phyloP scores from a whole-genome alignment of 1,140 invertebrate species.

The Leucophenga varia region DNA sequence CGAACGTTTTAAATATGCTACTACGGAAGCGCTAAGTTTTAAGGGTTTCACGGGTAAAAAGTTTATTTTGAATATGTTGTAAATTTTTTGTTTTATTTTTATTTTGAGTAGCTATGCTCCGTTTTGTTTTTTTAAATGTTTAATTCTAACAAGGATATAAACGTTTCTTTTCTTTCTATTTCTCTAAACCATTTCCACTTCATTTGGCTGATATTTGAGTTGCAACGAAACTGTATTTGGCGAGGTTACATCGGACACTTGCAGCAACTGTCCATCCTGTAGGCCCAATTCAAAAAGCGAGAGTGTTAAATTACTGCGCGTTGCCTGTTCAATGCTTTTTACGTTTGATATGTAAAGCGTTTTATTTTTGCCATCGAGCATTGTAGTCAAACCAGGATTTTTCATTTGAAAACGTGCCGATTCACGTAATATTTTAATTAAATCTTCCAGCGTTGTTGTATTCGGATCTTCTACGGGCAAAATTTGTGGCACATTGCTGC shows the following conservation, averaged over 20 bases:
- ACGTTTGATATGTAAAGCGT: slow-evolving; percentile 90
- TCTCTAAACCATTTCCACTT: slow-evolving; percentile 57
- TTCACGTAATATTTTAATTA: slow-evolving; percentile 77
- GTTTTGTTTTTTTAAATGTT: no score
- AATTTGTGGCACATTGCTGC: slow-evolving; percentile 71
- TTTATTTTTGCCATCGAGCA: slow-evolving; percentile 73
- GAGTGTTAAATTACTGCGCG: slow-evolving; percentile 81
- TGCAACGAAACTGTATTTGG: slow-evolving; percentile 74
- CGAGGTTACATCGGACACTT: slow-evolving; percentile 85
- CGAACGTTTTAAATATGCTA: slow-evolving; percentile 71
- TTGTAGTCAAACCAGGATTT: slow-evolving; percentile 64
- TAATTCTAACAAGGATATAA: no score
- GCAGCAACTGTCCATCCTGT: slow-evolving; percentile 74
- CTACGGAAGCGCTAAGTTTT: slow-evolving; percentile 66
- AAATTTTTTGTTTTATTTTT: no score
- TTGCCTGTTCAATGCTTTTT: slow-evolving; percentile 82
- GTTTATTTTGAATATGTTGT: slow-evolving; percentile 65
- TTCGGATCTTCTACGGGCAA: slow-evolving; percentile 66
- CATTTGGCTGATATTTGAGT: slow-evolving; percentile 61
- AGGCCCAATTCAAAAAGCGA: slow-evolving; percentile 80
- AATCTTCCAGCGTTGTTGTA: slow-evolving; percentile 74
- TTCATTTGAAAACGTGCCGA: slow-evolving; percentile 78
- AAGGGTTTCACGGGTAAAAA: slow-evolving; percentile 72
- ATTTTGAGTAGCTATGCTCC: no score
- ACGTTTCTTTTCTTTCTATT: no score